These are phyloP conservation scores for Sinocyclocheilus anshuiensis DNA, from an alignment of 2,113 vertebrate species.

Conservation along the genomic window DNA sequence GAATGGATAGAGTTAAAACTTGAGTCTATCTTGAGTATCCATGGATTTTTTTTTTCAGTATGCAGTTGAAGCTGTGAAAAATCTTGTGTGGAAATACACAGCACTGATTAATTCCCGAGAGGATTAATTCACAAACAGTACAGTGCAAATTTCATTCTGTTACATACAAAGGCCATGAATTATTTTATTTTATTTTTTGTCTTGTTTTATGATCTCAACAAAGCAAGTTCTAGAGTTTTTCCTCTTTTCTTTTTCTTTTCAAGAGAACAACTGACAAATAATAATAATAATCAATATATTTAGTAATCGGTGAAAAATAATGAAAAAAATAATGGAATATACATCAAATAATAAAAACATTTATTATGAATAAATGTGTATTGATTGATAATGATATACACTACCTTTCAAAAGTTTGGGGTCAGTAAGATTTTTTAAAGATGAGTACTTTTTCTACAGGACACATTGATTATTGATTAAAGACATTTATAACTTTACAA, in stretches of 20 bases:
- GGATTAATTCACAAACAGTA: conserved; percentile 7
- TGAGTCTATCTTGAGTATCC: too few relatives aligned
- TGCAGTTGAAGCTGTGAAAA: neutral
- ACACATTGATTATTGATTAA: neutral
- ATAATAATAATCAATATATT: neutral
- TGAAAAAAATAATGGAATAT: too few relatives aligned
- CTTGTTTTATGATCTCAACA: neutral
- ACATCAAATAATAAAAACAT: too few relatives aligned
- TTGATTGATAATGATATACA: neutral
- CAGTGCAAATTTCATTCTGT: neutral
- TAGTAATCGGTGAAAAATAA: too few relatives aligned
- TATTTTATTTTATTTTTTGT: too few relatives aligned
- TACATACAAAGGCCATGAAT: neutral
- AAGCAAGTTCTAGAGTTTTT: neutral
- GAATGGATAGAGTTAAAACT: neutral
- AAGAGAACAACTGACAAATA: neutral
- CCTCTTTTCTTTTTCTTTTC: neutral
- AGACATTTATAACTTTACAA: neutral
- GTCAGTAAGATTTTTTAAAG: too few relatives aligned
- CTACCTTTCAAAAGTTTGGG: neutral
- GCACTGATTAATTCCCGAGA: neutral
- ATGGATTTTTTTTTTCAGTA: neutral
- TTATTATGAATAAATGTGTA: too few relatives aligned
- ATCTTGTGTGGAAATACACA: conserved; percentile 11
- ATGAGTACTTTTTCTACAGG: neutral